Conservation (phyloP, 2,113 vertebrate species). For the Salvelinus alpinus region DNA sequence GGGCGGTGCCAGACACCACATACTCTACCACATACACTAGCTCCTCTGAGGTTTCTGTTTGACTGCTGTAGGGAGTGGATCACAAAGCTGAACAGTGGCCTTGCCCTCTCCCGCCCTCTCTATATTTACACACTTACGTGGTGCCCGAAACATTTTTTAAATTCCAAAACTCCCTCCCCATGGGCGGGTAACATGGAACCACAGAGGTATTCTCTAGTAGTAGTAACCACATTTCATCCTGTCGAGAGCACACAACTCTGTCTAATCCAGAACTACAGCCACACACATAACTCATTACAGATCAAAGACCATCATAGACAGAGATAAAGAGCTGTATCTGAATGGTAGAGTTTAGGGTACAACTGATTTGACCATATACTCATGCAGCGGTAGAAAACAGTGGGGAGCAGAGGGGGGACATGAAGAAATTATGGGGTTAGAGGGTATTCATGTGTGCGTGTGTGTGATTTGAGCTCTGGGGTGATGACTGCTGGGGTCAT, state of each 20-base stretch:
- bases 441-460: neutral
- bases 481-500: neutral
- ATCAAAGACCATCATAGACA: neutral
- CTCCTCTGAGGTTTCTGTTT: neutral
- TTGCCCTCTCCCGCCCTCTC: slow-evolving; percentile 18
- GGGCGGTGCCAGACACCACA: slow-evolving; percentile 29
- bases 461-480: neutral
- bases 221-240: slow-evolving; percentile 8
- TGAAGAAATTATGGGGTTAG: neutral
- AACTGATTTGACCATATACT: no score
- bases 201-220: neutral
- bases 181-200: slow-evolving; percentile 5
- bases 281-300: neutral
- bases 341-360: neutral
- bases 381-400: neutral
- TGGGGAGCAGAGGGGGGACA: neutral
- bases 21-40: neutral
- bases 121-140: slow-evolving; percentile 49
- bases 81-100: slow-evolving; percentile 48
- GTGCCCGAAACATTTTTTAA: slow-evolving; percentile 53
- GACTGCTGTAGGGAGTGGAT: slow-evolving; percentile 12
- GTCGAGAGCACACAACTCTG: neutral
- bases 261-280: neutral
- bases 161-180: slow-evolving; percentile 41
- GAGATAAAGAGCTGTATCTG: neutral